Base-by-base conservation (phyloP, 2,888 invertebrate genomes). In the Anarsia innoxiella region DNA sequence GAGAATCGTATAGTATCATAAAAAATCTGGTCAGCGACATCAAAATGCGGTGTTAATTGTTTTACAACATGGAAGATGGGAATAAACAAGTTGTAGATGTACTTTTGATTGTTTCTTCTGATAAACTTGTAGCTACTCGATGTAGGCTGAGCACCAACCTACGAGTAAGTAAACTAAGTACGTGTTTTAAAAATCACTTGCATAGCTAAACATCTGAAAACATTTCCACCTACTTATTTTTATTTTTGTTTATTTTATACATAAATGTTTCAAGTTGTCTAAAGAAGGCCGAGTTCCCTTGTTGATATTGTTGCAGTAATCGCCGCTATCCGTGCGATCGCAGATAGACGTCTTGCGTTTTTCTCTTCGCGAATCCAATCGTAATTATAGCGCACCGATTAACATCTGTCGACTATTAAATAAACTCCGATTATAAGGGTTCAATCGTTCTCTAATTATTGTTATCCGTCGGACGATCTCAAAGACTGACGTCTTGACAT, bases 361-460 rank as follows among this genome's bases (percentile, higher is more conserved):
- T 84, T 79, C 78, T 72, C 65, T 68, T 68, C 77, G 72, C 66
- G 68, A 74, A 76, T 77, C 72, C 68, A 78, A 73, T 62, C 66
- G 67, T 78, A 83, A 84, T 83, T 84, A 79, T 78, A 76, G 70
- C 62, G 64, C 64, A 56, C 59, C 83, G 82, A 82, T 84, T 82
- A 82, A 83, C 84, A 84, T 82, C 83, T 84, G 84, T 79, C 75
- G 77, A 80, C 82, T 82, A 78, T 80, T 78, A 82, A 76, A 82
- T 80, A 76, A 80, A 78, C 66, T 73, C 67, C 57, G 74, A 75
- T 76, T 79, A 80, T 79, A 82, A 76, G 77, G 80, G 77, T 80
- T 83, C 83, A 80, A 82, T 80, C 79, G 77, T 79, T 79, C 82
- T 71, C 78, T 83, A 84, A 84, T 84, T 83, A 83, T 83, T 83